Evolutionary conservation across 1,140 invertebrate genomes (phyloP).

Genomic region (Drosophila ironensis): DNA sequence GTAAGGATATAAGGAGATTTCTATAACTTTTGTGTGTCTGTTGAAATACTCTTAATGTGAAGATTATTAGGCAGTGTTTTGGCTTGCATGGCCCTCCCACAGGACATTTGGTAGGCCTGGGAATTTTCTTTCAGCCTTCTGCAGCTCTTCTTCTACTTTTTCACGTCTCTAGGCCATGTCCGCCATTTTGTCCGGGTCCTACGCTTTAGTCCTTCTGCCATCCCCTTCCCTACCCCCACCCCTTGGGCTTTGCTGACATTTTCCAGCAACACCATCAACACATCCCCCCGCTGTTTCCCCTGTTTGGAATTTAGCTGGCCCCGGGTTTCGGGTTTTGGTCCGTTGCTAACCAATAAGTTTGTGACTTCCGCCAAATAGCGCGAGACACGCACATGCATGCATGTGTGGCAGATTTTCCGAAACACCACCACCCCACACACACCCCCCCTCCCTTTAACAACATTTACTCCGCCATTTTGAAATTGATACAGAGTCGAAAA

Average conservation of each 20-base stretch:
- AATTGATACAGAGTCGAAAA: conserved; percentile 54
- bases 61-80: too few relatives aligned
- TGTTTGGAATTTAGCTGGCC: too few relatives aligned
- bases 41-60: conserved; percentile 48
- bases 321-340: conserved; percentile 17
- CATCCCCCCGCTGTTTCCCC: not conserved
- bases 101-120: too few relatives aligned
- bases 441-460: conserved; percentile 13
- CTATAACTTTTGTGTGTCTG: conserved; percentile 40
- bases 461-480: conserved; percentile 52
- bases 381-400: conserved; percentile 44
- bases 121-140: not conserved
- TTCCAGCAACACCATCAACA: not conserved
- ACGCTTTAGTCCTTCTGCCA: not conserved
- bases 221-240: not conserved
- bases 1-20: conserved; percentile 36
- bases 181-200: conserved; percentile 56
- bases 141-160: conserved; percentile 8
- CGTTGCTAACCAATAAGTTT: conserved; percentile 74
- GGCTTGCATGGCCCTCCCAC: too few relatives aligned
- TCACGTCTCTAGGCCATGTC: conserved; percentile 55
- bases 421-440: not conserved
- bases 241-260: not conserved
- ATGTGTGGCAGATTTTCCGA: not conserved
- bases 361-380: conserved; percentile 71